Conservation (phyloP, 2,888 invertebrate genomes). For the Ctenicera cuprea region DNA sequence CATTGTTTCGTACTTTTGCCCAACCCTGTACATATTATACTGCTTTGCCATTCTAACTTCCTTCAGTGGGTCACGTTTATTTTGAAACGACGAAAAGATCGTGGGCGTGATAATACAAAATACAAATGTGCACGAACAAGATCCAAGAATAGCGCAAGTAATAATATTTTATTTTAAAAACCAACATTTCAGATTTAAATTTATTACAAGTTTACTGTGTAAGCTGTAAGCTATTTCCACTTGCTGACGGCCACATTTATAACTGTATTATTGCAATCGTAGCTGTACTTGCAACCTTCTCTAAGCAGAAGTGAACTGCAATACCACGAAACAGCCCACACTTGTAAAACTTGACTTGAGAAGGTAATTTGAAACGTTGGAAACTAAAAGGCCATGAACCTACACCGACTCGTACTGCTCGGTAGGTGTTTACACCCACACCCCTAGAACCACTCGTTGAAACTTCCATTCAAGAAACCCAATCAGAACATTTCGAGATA, state of each 20-base stretch:
- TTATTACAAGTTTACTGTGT: neutral
- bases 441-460: conserved; percentile 26
- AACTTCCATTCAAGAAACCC: conserved; percentile 40
- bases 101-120: no score
- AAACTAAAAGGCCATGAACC: conserved; percentile 44
- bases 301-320: conserved; percentile 42
- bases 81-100: no score
- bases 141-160: no score
- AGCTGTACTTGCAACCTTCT: conserved; percentile 3
- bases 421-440: conserved; percentile 44
- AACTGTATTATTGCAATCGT: conserved; percentile 8
- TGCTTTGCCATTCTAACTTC: no score
- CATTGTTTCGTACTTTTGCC: no score
- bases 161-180: neutral
- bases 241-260: no score
- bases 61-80: no score
- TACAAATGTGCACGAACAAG: no score
- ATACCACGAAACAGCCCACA: conserved; percentile 56
- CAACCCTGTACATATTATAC: no score
- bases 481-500: conserved; percentile 40
- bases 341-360: conserved; percentile 36
- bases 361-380: conserved; percentile 38
- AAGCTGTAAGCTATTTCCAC: no score
- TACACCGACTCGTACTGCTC: conserved; percentile 34
- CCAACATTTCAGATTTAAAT: conserved; percentile 6